Percentiles rank a stretch among this genome's conserved stretches.
Conservation (phyloP, 1,140 invertebrate species). For the Zaprionus kolodkinae region DNA sequence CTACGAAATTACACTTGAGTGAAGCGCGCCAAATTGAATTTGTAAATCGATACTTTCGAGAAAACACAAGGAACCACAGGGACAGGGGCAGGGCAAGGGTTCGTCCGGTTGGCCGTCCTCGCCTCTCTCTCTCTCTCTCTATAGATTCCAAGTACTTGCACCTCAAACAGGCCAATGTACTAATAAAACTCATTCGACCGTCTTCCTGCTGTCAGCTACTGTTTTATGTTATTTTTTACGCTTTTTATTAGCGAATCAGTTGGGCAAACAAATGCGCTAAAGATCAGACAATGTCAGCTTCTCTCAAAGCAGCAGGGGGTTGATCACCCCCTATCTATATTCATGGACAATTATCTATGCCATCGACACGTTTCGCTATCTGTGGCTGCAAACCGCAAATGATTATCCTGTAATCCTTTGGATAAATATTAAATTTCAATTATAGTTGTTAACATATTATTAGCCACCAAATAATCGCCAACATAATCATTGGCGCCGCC, state of each 20-base stretch:
- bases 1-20: conserved; percentile 72
- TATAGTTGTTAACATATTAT: conserved; percentile 80
- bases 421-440: conserved; percentile 84
- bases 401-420: conserved; percentile 81
- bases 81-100: conserved; percentile 41
- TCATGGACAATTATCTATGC: conserved; percentile 59
- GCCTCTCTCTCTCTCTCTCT: conserved; percentile 67
- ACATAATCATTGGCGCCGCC: conserved; percentile 44
- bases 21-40: conserved; percentile 82
- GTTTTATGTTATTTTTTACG: conserved; percentile 33
- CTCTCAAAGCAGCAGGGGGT: conserved; percentile 33
- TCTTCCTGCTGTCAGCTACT: conserved; percentile 35
- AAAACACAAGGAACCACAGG: neutral
- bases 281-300: conserved; percentile 39
- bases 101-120: conserved; percentile 10
- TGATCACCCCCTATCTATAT: conserved; percentile 18
- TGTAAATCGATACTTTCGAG: conserved; percentile 73
- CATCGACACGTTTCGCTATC: conserved; percentile 56
- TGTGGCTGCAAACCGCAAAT: conserved; percentile 66
- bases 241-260: conserved; percentile 72
- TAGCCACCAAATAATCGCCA: conserved; percentile 58
- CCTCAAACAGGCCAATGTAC: conserved; percentile 60
- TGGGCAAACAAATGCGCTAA: conserved; percentile 60
- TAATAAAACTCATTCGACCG: conserved; percentile 46
- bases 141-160: conserved; percentile 13